Evolutionary conservation across 1,140 invertebrate species (phyloP), one percentile per base, ranked within the genome.

Genomic region (Drosophila bipectinata): DNA sequence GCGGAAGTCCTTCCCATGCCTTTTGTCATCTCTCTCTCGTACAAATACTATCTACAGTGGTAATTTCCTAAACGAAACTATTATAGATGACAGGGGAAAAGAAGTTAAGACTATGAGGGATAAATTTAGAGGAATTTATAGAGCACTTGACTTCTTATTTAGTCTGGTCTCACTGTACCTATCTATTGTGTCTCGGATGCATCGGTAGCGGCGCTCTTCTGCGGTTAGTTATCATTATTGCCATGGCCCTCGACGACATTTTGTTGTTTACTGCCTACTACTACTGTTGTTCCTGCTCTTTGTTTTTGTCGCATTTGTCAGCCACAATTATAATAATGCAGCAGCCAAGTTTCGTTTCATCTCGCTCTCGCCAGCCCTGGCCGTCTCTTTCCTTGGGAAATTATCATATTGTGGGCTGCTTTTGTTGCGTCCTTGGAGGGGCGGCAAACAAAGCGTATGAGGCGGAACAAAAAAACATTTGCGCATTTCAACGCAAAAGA

Each of bases 181-280:
- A 68, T 39, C 18, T 67, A 48, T 69, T 41, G 15, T 49, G 32
- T 4, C 49, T 69, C n/a, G 62, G 41, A 53, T 56, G 21, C 53
- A 68, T 58, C 54, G 63, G 73, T 68, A 21, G 62, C 73, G 60
- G 63, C 77, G 63, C 81, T 84, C 81, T 80, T 79, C 57, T 68
- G 80, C 68, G 80, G 81, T 84, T 84, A 84, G 80, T 84, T 84
- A 85, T 84, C 77, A 84, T 84, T 84, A 84, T 84, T 85, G 72
- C 63, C 80, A 69, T 55, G 72, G 55, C 77, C 67, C 81, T 77
- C 58, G 67, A 67, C 66, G 59, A 62, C 76, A 64, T 77, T 85
- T 85, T 78, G 75, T 82, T 77, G 63, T 54, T 57, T 72, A 56
- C 39, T 60, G 61, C 64, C 58, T 71, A 12, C 15, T 15, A 18